Evolutionary conservation across 2,888 invertebrate genomes (phyloP).

Genomic region (Cotesia congregata): DNA sequence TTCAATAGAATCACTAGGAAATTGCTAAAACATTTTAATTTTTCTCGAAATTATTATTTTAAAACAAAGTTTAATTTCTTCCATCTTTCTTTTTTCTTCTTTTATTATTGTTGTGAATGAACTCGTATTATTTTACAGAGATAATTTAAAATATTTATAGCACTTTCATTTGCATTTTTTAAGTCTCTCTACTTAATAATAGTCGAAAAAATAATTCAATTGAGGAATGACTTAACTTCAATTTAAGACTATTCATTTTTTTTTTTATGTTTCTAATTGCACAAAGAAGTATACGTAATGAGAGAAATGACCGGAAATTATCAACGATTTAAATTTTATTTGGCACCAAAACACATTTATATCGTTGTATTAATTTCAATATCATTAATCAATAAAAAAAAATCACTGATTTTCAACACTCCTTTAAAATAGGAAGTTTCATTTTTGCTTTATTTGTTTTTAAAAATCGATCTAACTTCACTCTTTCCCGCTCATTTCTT

Average conservation of each 20-base stretch:
- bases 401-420: background rate
- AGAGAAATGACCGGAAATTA: background rate
- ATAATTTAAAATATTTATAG: conserved; percentile 18
- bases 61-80: conserved; percentile 3
- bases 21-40: conserved; percentile 15
- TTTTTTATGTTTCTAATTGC: conserved; percentile 6
- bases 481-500: conserved; percentile 28
- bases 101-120: conserved; percentile 4
- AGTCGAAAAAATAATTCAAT: conserved; percentile 27
- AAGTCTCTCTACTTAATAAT: conserved; percentile 10
- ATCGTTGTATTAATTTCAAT: background rate
- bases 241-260: conserved; percentile 13
- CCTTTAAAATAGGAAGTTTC: background rate
- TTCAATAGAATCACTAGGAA: conserved; percentile 16
- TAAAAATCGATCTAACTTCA: conserved; percentile 7
- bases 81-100: conserved; percentile 15
- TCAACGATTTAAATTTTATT: conserved; percentile 25
- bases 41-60: background rate
- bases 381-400: background rate
- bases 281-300: background rate
- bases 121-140: conserved; percentile 25
- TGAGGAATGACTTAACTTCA: conserved; percentile 18
- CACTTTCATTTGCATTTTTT: conserved; percentile 9
- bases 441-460: conserved; percentile 6
- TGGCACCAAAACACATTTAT: conserved; percentile 29